phyloP scores from a whole-genome alignment of 2,888 invertebrate species.

The Xanthorhoe spadicearia region DNA sequence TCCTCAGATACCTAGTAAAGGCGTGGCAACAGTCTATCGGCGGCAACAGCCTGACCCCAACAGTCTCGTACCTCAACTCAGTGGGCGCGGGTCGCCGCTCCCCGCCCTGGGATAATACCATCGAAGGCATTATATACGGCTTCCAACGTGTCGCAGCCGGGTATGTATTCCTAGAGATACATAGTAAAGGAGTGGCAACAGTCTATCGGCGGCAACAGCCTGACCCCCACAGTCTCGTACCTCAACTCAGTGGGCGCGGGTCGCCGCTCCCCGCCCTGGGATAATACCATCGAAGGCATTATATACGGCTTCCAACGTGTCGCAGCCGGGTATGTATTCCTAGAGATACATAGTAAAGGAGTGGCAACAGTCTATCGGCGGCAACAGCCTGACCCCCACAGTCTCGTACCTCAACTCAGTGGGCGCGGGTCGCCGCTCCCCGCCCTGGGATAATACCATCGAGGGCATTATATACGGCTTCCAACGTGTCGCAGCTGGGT shows the following conservation, averaged over 20 bases:
- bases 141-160: conserved; percentile 87
- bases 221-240: conserved; percentile 91
- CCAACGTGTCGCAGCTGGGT: conserved; percentile 87
- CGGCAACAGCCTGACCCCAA: conserved; percentile 86
- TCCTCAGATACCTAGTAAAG: conserved; percentile 90
- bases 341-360: conserved; percentile 92
- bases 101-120: conserved; percentile 75
- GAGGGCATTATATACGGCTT: conserved; percentile 84
- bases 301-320: conserved; percentile 85
- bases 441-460: conserved; percentile 77
- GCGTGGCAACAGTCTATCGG: conserved; percentile 88
- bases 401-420: conserved; percentile 86
- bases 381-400: conserved; percentile 87
- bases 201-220: conserved; percentile 82
- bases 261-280: conserved; percentile 70
- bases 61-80: conserved; percentile 87
- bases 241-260: conserved; percentile 67
- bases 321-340: conserved; percentile 86
- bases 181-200: conserved; percentile 92
- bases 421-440: conserved; percentile 59
- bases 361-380: conserved; percentile 87
- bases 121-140: conserved; percentile 83
- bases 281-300: conserved; percentile 81
- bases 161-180: conserved; percentile 88
- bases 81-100: conserved; percentile 59